Conservation (phyloP, 2,797 vertebrate species). For the Sylvia borin region DNA sequence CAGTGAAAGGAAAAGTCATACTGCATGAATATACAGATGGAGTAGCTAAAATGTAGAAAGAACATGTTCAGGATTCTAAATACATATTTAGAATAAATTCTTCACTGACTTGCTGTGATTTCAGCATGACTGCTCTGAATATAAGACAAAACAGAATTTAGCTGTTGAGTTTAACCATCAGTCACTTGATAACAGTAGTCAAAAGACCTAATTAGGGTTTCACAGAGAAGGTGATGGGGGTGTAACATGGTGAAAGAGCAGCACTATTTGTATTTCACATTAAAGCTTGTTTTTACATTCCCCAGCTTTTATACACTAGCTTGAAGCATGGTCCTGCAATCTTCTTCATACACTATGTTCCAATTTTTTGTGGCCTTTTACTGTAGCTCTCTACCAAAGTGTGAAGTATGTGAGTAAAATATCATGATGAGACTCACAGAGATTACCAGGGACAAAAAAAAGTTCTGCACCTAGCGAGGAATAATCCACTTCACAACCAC, state of each 20-base stretch:
- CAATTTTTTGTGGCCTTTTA: neutral
- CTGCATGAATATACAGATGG: neutral
- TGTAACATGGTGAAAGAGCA: neutral
- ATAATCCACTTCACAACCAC: neutral
- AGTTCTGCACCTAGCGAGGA: neutral
- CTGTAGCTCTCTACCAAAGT: neutral
- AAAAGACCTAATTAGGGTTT: neutral
- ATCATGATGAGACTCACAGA: neutral
- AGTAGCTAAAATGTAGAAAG: neutral
- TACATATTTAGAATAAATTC: neutral
- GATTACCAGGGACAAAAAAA: neutral
- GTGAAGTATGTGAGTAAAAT: neutral
- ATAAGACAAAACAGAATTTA: neutral
- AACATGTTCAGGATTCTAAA: neutral
- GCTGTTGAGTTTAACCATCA: neutral
- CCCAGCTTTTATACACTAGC: neutral
- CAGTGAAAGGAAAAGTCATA: neutral
- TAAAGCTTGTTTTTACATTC: neutral
- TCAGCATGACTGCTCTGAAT: neutral
- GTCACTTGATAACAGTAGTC: fast-evolving
- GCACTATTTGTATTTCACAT: neutral
- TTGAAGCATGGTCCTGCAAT: neutral
- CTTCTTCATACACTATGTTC: neutral
- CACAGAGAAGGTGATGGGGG: neutral
- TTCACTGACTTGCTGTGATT: neutral